Evolutionary conservation across 2,113 vertebrate genomes (phyloP).

Genomic region (Eclectus roratus): DNA sequence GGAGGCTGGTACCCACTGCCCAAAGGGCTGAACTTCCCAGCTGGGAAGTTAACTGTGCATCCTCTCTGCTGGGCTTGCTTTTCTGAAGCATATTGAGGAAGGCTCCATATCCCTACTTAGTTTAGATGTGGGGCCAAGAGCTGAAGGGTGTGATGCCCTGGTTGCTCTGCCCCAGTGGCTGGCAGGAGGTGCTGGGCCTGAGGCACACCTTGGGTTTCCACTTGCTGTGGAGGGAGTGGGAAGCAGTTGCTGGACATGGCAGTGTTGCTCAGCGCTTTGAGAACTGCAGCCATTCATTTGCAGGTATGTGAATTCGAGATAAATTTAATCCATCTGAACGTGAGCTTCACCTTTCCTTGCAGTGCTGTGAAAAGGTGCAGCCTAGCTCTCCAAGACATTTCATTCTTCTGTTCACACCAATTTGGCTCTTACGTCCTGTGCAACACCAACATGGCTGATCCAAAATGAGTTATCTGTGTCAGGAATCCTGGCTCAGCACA

Average conservation of each 20-base stretch:
- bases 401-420: neutral
- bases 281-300: neutral
- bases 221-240: neutral
- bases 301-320: neutral
- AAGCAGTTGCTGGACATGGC: rapidly evolving
- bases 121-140: neutral
- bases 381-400: neutral
- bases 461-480: neutral
- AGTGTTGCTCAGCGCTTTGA: neutral
- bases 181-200: neutral
- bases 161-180: neutral
- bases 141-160: neutral
- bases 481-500: neutral
- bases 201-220: neutral
- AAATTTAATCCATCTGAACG: neutral
- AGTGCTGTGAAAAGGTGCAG: neutral
- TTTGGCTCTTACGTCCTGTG: neutral
- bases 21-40: neutral
- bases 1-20: neutral
- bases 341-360: neutral
- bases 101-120: neutral
- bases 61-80: neutral
- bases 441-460: neutral
- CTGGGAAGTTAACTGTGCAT: neutral
- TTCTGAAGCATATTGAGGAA: neutral